These are phyloP conservation scores for Diadegma fenestrale DNA, from an alignment of 2,888 invertebrate species.

Conservation along the genomic window DNA sequence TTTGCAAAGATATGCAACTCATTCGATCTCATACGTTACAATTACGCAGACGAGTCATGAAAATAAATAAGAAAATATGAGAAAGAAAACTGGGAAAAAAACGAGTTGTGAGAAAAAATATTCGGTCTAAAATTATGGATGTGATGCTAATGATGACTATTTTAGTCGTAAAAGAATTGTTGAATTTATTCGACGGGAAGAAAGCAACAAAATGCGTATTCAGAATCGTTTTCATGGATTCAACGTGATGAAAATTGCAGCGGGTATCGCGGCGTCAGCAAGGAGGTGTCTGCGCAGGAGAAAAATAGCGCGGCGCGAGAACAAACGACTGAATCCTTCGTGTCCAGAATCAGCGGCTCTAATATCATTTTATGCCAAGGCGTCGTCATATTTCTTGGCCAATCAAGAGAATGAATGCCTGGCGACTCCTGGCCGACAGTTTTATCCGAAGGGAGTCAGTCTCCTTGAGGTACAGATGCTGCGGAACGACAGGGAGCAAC, in stretches of 20 bases:
- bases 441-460: constrained; percentile 21
- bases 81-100: neutral
- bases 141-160: neutral
- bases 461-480: constrained; percentile 25
- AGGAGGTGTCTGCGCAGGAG: constrained; percentile 9
- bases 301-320: constrained; percentile 21
- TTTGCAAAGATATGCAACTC: constrained; percentile 46
- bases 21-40: constrained; percentile 28
- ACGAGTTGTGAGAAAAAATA: neutral
- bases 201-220: neutral
- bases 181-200: neutral
- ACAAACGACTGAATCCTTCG: constrained; percentile 35
- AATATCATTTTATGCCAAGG: constrained; percentile 69
- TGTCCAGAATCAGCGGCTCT: constrained; percentile 39
- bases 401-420: constrained; percentile 65
- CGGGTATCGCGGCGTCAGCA: neutral
- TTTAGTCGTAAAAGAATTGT: neutral
- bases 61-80: neutral
- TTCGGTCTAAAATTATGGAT: neutral
- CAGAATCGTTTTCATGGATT: neutral
- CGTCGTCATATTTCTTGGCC: constrained; percentile 72
- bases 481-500: constrained; percentile 10
- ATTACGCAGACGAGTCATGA: constrained; percentile 32
- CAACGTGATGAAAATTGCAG: constrained; percentile 9
- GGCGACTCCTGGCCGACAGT: constrained; percentile 11